Evolutionary conservation across 2,113 vertebrate genomes (phyloP), one percentile per base, ranked within the genome.

Genomic region (Synodontis membranacea): DNA sequence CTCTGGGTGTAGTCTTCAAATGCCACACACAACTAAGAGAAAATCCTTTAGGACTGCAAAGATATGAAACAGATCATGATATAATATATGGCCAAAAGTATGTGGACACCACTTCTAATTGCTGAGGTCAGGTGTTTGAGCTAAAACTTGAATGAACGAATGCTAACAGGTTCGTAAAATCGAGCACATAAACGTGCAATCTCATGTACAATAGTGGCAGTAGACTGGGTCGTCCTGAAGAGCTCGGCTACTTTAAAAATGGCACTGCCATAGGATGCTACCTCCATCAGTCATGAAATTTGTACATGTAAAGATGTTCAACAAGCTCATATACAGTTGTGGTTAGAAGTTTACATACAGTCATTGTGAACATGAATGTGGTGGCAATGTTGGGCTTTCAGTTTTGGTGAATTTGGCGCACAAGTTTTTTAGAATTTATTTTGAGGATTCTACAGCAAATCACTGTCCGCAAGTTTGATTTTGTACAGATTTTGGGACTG

Each of bases 1-100:
- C 11, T 75, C 39, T 74, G 66, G 64, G 37, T 56, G 52, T 4
- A 86, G 66, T 70, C 37, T 70, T 37, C 19, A 86, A 80, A 74
- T 7, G 56, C n/a, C n/a, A 86, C 12, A 21, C 12, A 84, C n/a
- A 48, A 50, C 80, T 76, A 86, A 72, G 80, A 37, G 37, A 48
- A 37, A 39, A 39, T 21, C 37, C 21, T 84, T 42, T 28, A 66
- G n/a, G 9, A 60, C 23, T 60, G 28, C 19, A 81, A 58, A 80
- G 54, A 86, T 82, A 50, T 82, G n/a, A 75, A 82, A 76, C n/a
- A 50, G 70, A 25, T 48, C 64, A 34, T 23, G 1, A 52, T 21
- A 34, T 19, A 50, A 46, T 23, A 54, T 23, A 37, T 17, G 2
- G 31, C 3, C 21, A 80, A 80, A 80, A 54, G 17, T 37, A 56